phyloP scores from a whole-genome alignment of 2,888 invertebrate genomes.

The Hetaerina titia region DNA sequence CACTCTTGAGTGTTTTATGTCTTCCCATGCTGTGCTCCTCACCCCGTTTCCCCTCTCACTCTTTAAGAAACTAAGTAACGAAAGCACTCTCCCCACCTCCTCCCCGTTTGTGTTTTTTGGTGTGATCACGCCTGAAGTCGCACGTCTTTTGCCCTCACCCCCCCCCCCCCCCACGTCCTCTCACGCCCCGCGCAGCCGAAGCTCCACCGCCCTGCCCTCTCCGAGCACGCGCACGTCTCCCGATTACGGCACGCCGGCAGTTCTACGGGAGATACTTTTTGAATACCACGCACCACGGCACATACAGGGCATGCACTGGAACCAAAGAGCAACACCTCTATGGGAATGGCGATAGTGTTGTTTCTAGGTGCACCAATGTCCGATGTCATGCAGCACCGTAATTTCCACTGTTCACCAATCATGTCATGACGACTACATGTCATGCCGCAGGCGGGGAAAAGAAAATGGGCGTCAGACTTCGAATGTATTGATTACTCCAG shows the following conservation, averaged over 20 bases:
- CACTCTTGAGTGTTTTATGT: slow-evolving; percentile 7
- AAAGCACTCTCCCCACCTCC: slow-evolving; percentile 23
- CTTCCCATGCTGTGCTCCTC: neutral
- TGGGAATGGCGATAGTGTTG: too few species aligned
- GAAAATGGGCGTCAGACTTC: too few species aligned
- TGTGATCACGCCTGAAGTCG: neutral
- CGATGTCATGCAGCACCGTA: too few species aligned
- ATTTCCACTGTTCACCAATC: too few species aligned
- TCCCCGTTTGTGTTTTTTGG: neutral
- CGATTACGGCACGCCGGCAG: neutral
- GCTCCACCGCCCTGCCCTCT: neutral
- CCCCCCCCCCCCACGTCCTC: neutral
- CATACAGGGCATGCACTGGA: neutral
- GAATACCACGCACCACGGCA: neutral
- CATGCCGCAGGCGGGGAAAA: too few species aligned
- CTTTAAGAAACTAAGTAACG: neutral
- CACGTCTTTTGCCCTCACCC: neutral
- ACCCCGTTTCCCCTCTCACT: neutral
- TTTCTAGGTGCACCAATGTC: too few species aligned
- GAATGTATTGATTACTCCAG: too few species aligned
- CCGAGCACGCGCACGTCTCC: neutral
- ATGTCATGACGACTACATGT: too few species aligned
- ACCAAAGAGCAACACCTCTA: too few species aligned
- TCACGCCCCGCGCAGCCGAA: neutral
- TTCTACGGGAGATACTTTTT: neutral